Percentiles rank a stretch among this genome's conserved stretches.
Conservation (phyloP, 2,797 vertebrate species). For the Liparis tanakae region DNA sequence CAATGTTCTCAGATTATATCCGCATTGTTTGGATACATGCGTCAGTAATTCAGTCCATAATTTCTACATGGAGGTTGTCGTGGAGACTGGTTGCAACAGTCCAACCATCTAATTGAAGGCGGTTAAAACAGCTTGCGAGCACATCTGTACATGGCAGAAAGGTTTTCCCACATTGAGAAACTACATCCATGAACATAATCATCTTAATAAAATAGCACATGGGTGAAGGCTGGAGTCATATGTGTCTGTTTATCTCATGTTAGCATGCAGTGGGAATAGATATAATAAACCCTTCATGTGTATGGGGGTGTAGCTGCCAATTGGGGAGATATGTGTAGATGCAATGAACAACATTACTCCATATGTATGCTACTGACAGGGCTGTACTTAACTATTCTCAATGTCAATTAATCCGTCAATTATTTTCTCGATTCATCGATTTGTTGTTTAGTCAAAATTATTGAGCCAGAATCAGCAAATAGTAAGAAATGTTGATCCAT, state of each 20-base stretch:
- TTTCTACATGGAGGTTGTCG: constrained; percentile 29
- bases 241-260: neutral
- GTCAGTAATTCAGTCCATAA: constrained; percentile 29
- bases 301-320: neutral
- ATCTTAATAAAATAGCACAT: neutral
- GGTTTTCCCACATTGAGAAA: constrained; percentile 10
- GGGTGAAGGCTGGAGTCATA: neutral
- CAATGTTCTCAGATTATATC: constrained; percentile 42
- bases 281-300: constrained; percentile 1
- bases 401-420: neutral
- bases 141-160: neutral
- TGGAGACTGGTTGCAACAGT: constrained; percentile 33
- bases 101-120: constrained; percentile 19
- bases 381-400: neutral
- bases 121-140: constrained; percentile 14
- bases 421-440: neutral
- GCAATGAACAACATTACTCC: neutral
- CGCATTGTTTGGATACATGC: constrained; percentile 14
- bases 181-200: constrained; percentile 27
- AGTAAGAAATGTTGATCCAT: too few relatives aligned
- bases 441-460: too few relatives aligned
- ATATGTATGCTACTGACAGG: neutral
- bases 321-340: neutral
- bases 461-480: too few relatives aligned
- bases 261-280: neutral